Base-by-base conservation (phyloP, 1,140 invertebrate genomes). In the Apis laboriosa region DNA sequence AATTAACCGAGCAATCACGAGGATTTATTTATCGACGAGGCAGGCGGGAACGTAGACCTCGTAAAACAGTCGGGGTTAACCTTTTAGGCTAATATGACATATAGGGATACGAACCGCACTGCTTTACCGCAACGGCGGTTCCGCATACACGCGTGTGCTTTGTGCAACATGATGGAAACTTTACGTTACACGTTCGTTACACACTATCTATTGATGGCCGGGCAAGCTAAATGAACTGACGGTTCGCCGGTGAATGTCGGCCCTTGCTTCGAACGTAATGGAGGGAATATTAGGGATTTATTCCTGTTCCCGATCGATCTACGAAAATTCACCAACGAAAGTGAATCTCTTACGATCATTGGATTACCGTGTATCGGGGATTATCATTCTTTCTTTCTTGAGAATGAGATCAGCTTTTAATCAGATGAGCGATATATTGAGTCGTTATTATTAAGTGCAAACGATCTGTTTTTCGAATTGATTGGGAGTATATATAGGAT, bases 171-270 rank as follows among this genome's bases (percentile, higher is more conserved):
- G 81, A 83, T 83, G 81, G 81, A 83, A 83, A 83, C 81, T 83
- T 83, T 83, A 71, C 81, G 81, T 78, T 83, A 83, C 81, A 83
- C 81, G 81, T 83, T 83, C 81, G 81, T 83, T 83, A 83, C 81
- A 83, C 67, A 28, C 67, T 83, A 70, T 78, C 81, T 71, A 83
- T 83, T 83, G 81, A 83, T 83, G 81, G 75, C 67, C 58, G 58
- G 67, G 66, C 81, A 71, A 58, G 60, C 81, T 78, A 83, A 78
- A 83, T 83, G 81, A 83, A 83, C 81, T 78, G 81, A 77, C 58
- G 81, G 81, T 51, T 83, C 64, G n/a, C 15, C 28, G 76, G 58
- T 17, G 81, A 83, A 78, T 76, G 81, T 34, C 28, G 24, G 64
- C 17, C 64, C 58, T 34, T 28, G 53, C 56, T 12, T 28, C 34